phyloP scores from a whole-genome alignment of 2,797 vertebrate species.

The Mormyrus proboscirostris region DNA sequence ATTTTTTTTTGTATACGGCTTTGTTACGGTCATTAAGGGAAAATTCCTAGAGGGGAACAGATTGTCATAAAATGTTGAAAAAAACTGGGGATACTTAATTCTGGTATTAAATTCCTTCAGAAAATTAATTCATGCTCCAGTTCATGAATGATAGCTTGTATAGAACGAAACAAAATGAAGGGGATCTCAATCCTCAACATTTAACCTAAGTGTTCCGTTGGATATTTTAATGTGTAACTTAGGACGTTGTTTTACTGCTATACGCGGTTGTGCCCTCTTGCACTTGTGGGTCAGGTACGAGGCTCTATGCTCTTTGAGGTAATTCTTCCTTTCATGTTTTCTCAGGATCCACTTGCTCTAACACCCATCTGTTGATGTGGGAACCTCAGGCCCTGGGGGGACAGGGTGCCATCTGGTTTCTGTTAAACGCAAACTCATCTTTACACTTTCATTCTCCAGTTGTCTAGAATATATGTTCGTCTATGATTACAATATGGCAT shows the following conservation, averaged over 20 bases:
- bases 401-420: constrained; percentile 51
- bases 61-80: constrained; percentile 36
- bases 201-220: neutral
- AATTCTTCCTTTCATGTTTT: constrained; percentile 10
- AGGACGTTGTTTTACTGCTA: neutral
- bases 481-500: constrained; percentile 58
- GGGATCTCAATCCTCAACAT: neutral
- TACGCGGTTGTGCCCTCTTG: constrained; percentile 1
- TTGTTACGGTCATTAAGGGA: constrained; percentile 32
- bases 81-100: neutral
- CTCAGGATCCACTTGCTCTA: constrained; percentile 3
- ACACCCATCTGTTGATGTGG: neutral
- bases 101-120: neutral
- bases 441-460: neutral
- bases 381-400: constrained; percentile 27
- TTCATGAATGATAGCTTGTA: constrained; percentile 13
- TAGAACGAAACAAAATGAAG: neutral
- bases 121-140: constrained; percentile 16
- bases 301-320: constrained; percentile 10
- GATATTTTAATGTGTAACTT: constrained; percentile 9
- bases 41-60: constrained; percentile 34
- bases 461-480: constrained; percentile 42
- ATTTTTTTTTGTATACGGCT: constrained; percentile 38
- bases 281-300: neutral
- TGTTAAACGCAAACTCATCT: neutral